Percentiles rank a stretch among this genome's conserved stretches.
Conservation (phyloP, 2,113 vertebrate genomes). For the Daubentonia madagascariensis region DNA sequence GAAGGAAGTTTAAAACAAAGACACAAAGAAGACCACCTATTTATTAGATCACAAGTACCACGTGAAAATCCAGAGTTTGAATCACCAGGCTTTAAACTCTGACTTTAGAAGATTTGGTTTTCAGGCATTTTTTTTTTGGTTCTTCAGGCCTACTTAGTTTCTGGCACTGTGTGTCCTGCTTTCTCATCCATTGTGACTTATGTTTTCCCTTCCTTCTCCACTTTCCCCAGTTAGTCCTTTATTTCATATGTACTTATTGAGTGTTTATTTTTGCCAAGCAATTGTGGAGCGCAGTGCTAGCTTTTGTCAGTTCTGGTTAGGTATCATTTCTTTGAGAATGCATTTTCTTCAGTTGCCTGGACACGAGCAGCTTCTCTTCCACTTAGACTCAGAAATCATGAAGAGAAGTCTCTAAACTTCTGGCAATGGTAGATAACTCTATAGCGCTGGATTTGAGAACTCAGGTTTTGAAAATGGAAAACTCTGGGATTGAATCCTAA, state of each 20-base stretch:
- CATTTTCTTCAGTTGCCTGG: not conserved
- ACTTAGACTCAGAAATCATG: not conserved
- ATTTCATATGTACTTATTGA: not conserved
- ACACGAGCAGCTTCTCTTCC: not conserved
- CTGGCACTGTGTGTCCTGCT: not conserved
- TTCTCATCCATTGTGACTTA: not conserved
- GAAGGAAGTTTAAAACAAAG: not conserved
- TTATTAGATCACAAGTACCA: not conserved
- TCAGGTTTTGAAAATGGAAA: not conserved
- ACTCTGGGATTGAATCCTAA: not conserved
- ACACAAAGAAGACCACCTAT: not conserved
- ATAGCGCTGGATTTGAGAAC: not conserved
- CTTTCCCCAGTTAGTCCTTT: not conserved
- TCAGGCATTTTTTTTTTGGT: not conserved
- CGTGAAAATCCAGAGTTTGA: not conserved
- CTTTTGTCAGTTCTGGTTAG: not conserved
- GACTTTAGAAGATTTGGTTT: not conserved
- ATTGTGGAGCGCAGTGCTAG: not conserved
- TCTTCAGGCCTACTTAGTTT: not conserved
- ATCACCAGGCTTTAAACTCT: not conserved
- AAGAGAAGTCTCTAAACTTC: not conserved
- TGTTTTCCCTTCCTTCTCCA: not conserved
- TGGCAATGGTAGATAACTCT: not conserved
- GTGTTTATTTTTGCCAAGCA: not conserved
- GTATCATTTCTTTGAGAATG: not conserved